Conservation (phyloP, 2,888 invertebrate species). For the Drosophila meridionalis region DNA sequence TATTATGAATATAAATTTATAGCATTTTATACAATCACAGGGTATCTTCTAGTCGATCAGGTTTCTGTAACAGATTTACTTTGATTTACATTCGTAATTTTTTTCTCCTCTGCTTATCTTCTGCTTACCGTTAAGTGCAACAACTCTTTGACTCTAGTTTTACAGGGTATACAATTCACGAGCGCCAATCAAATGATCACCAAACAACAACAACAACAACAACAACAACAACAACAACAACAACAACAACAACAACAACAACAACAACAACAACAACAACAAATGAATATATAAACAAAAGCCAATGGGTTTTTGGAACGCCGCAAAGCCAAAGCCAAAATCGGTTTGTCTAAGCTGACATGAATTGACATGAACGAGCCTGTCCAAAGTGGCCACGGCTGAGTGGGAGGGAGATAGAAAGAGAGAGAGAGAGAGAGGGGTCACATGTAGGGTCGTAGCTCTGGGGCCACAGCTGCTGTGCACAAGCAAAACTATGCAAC, state of each 20-base stretch:
- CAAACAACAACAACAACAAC: slow-evolving; percentile 20
- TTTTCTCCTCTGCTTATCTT: background rate
- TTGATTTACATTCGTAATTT: no score
- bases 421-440: background rate
- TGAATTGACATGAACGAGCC: slow-evolving; percentile 61
- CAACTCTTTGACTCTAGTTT: background rate
- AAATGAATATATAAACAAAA: slow-evolving; percentile 36
- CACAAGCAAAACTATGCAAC: slow-evolving; percentile 47
- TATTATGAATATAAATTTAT: no score
- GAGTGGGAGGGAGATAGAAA: background rate
- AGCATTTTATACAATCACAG: no score
- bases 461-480: slow-evolving; percentile 49
- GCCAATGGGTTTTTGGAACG: slow-evolving; percentile 45
- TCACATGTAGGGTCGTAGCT: slow-evolving; percentile 25
- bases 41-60: background rate
- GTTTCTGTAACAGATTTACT: background rate
- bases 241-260: slow-evolving; percentile 20
- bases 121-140: no score
- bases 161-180: slow-evolving; percentile 38
- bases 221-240: slow-evolving; percentile 6
- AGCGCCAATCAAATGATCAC: slow-evolving; percentile 49
- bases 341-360: slow-evolving; percentile 61
- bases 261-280: slow-evolving; percentile 20
- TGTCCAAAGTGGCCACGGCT: slow-evolving; percentile 2
- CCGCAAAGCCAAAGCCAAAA: slow-evolving; percentile 38